Base-by-base conservation (phyloP, 1,140 invertebrate genomes). In the Plodia interpunctella region DNA sequence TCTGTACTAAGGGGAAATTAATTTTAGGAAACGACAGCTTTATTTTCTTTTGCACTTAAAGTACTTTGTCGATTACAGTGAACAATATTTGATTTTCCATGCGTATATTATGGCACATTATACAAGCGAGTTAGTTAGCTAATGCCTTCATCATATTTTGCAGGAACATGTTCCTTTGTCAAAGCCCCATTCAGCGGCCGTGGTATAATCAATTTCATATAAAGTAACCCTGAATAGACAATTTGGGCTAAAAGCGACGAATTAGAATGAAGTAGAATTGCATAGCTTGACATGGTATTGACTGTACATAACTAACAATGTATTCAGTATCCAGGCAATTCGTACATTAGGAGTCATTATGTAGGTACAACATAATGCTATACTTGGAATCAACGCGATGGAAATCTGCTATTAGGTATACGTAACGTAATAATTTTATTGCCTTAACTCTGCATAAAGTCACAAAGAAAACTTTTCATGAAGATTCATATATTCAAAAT, bases 61-160 rank as follows among this genome's bases (percentile, higher is more conserved):
- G 32, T 35, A 11, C 32, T 35, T 35, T 35, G 32, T 35, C n/a
- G 15, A 15, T n/a, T n/a, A 15, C 10, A 15, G 21, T 15, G n/a
- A n/a, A n/a, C n/a, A 15, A 44, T 6, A 44, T 44, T 15, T 44
- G n/a, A n/a, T 2, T 54, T 25, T 25, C 21, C 21, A 25, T n/a
- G n/a, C n/a, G n/a, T n/a, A n/a, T n/a, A n/a, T n/a, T n/a, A n/a
- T 6, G 21, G 21, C 21, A 25, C 21, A 3, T 59, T 58, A 55
- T 58, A 59, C 49, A 57, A 62, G 20, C 38, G 15, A 52, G 30
- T 50, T 35, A 44, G 5, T 44, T 44, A n/a, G 38, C 15, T 15
- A n/a, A n/a, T 3, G 10, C 2, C 15, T 44, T 44, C 15, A 44
- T 44, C 38, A 44, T 44, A 44, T 44, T 11, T 15, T 44, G 38